These are phyloP conservation scores for Pelochelys cantorii DNA, from an alignment of 2,797 vertebrate genomes.

Conservation along the genomic window DNA sequence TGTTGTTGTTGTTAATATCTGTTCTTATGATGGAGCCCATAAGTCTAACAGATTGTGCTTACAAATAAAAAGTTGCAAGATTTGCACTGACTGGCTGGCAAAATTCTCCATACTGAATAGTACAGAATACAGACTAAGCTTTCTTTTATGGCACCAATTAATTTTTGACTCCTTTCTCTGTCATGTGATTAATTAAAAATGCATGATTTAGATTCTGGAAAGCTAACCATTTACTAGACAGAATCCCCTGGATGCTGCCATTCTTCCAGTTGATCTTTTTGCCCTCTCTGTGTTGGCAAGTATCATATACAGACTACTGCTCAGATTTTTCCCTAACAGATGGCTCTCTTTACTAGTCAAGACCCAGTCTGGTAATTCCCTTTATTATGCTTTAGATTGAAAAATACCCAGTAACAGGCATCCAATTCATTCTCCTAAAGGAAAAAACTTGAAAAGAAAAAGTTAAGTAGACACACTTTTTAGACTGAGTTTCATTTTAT, in stretches of 20 bases:
- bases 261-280: conserved; percentile 82
- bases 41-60: conserved; percentile 17
- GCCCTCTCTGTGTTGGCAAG: conserved; percentile 78
- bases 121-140: conserved; percentile 46
- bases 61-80: not conserved
- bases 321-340: conserved; percentile 83
- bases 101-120: not conserved
- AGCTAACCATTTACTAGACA: conserved; percentile 70
- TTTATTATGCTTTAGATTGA: conserved; percentile 82
- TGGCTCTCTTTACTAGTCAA: conserved; percentile 82
- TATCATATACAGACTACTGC: conserved; percentile 70
- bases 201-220: conserved; percentile 78
- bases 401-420: conserved; percentile 75
- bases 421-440: conserved; percentile 71
- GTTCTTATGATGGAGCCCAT: not conserved
- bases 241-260: conserved; percentile 78
- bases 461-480: conserved; percentile 71
- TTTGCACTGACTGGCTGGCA: conserved; percentile 13
- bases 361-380: conserved; percentile 83
- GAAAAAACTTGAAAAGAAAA: conserved; percentile 73
- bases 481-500: conserved; percentile 30
- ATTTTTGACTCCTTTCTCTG: conserved; percentile 78
- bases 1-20: not conserved
- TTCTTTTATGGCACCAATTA: conserved; percentile 78
- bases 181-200: conserved; percentile 82